phyloP scores from a whole-genome alignment of 2,888 invertebrate genomes.

The Spodoptera picta region DNA sequence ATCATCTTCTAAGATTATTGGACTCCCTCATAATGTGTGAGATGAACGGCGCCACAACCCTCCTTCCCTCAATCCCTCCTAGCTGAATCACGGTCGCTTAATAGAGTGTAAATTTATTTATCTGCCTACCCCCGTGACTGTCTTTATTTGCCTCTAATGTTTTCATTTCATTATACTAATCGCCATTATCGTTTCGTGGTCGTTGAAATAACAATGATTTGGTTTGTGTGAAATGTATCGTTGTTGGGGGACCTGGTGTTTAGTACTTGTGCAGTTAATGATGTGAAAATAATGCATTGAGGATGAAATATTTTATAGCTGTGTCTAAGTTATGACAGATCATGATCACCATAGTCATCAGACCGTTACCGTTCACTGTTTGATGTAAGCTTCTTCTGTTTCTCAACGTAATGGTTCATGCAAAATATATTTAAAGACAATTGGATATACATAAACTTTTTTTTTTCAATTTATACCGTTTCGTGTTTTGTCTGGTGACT shows the following conservation, averaged over 20 bases:
- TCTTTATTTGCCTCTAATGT: constrained; percentile 59
- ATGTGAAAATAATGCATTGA: no score
- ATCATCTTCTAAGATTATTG: constrained; percentile 40
- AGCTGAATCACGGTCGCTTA: constrained; percentile 79
- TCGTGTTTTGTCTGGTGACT: no score
- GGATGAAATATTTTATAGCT: no score
- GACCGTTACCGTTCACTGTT: no score
- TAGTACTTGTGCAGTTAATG: background rate
- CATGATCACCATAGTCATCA: no score
- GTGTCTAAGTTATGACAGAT: no score
- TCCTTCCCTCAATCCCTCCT: constrained; percentile 56
- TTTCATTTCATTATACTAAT: constrained; percentile 61
- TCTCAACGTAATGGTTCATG: no score
- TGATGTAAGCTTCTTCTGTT: no score
- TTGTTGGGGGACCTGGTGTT: constrained; percentile 18
- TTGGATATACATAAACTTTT: no score
- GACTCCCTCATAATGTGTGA: constrained; percentile 32
- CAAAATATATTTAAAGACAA: no score
- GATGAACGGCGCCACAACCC: constrained; percentile 40
- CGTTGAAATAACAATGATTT: constrained; percentile 53
- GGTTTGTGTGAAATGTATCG: constrained; percentile 42
- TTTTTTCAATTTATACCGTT: no score
- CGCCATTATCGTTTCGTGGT: constrained; percentile 48
- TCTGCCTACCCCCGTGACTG: constrained; percentile 57
- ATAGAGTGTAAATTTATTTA: constrained; percentile 81